Evolutionary conservation across 2,888 invertebrate species (phyloP), one percentile per base, ranked within the genome.

Genomic region (Sinopyrophorus schimmeli): DNA sequence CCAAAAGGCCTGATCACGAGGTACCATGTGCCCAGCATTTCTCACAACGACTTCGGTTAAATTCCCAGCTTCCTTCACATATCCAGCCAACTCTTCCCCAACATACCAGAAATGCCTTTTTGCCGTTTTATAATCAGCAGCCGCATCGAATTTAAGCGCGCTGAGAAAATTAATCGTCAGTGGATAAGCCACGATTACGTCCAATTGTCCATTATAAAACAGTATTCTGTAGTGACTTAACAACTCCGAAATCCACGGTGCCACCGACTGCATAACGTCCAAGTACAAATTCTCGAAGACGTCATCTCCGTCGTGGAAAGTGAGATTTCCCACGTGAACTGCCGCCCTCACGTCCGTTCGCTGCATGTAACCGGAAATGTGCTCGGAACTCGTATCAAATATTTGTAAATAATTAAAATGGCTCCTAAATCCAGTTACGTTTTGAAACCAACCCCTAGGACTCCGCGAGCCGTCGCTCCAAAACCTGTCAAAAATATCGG

Each of bases 141-240:
- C 73, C 0, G 79, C 81, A n/a, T 74, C 77, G 74, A 89, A 91
- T 20, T 84, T 77, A 2, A 91, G 74, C 14, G 81, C 77, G 51
- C 79, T 76, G 15, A 94, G 71, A 69, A 87, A 91, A 64, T 85
- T 86, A 14, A 86, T 80, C 0, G 92, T 92, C 31, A 89, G 66
- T 0, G 91, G 89, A 71, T 90, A 89, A 0, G 91, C 89, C 0
- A 92, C 87, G 53, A 92, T 89, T 7, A 94, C 84, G 68, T 95
- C 94, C 53, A 94, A 68, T 67, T 94, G 93, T 0, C 94, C 94
- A 66, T 83, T 92, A 69, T 92, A 94, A 42, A 92, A 78, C 24
- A 92, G 78, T 6, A 91, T 80, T 68, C 78, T 76, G 61, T 86
- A 86, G 54, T 81, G 71, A 17, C 82, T 74, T 0, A 88, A 65